Base-by-base conservation (phyloP, 2,888 invertebrate genomes). In the Megaustenia siamemsis region DNA sequence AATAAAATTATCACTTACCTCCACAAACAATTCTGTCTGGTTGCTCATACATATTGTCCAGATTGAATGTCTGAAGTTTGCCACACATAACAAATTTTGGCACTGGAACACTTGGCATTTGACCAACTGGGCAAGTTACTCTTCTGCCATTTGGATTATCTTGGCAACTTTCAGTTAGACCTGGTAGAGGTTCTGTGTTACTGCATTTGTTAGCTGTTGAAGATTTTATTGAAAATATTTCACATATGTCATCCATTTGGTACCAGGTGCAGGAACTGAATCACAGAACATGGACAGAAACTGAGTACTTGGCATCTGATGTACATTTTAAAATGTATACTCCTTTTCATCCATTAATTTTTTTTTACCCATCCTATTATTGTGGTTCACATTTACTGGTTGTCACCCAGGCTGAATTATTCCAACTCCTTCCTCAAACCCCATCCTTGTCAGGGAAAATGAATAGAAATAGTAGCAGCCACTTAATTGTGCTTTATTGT, bases 31-130 rank as follows among this genome's bases (percentile, higher is more conserved):
- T 60, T 35, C 69, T 79, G n/a, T 78, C 15, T 8, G 85, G 86
- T 21, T 45, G 45, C 21, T 56, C 73, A 56, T 79, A 80, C 80
- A 75, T 69, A 43, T 83, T 71, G 1, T 82, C 80, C 80, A 86
- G 66, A 66, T 87, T 87, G 80, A 86, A 87, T 3, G 86, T 86
- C 21, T 84, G 75, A 28, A 87, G 84, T 43, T 63, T 53, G 24
- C 86, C 84, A 73, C 87, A 87, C 12, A 77, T 77, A 24, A 86
- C 35, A 24, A 82, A 66, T 6, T 82, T 84, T 28, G 87, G 86
- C 8, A 77, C 43, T 60, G 60, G 83, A 10, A 86, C 76, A 75
- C 83, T 83, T 21, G 86, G 80, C 53, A 49, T 40, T 28, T 68
- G 38, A 32, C 68, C 82, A 68, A 3, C 32, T 43, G 82, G 79